phyloP scores from a whole-genome alignment of 2,797 vertebrate species.

The Anguilla marmorata region DNA sequence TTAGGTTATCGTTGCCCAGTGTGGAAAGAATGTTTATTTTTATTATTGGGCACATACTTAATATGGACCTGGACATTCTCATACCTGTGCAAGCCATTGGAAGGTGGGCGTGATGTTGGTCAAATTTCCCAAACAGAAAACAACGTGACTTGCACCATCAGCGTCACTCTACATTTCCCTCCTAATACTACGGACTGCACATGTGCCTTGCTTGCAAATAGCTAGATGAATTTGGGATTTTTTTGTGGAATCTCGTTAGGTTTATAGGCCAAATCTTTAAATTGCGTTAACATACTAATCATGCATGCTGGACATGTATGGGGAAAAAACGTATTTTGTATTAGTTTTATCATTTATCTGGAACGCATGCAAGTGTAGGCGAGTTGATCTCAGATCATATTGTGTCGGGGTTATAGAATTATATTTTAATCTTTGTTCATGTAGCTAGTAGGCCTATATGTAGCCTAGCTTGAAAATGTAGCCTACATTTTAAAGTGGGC shows the following conservation, averaged over 20 bases:
- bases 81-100: background rate
- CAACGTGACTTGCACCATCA: background rate
- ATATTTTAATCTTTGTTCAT: conserved; percentile 10
- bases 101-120: background rate
- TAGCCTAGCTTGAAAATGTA: conserved; percentile 75
- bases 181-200: background rate
- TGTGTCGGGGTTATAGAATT: background rate
- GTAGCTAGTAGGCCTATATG: background rate
- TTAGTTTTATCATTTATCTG: conserved; percentile 81
- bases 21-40: background rate
- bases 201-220: background rate
- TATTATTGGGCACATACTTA: background rate
- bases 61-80: background rate
- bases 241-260: background rate
- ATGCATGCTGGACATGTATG: conserved; percentile 99
- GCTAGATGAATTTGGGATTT: background rate
- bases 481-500: conserved; percentile 66
- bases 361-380: conserved; percentile 73
- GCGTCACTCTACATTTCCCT: background rate
- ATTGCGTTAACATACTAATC: conserved; percentile 86
- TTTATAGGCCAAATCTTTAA: conserved; percentile 72
- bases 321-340: conserved; percentile 87
- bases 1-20: background rate
- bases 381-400: conserved; percentile 45
- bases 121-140: background rate